phyloP scores from a whole-genome alignment of 2,113 vertebrate genomes.

The Verasper variegatus region DNA sequence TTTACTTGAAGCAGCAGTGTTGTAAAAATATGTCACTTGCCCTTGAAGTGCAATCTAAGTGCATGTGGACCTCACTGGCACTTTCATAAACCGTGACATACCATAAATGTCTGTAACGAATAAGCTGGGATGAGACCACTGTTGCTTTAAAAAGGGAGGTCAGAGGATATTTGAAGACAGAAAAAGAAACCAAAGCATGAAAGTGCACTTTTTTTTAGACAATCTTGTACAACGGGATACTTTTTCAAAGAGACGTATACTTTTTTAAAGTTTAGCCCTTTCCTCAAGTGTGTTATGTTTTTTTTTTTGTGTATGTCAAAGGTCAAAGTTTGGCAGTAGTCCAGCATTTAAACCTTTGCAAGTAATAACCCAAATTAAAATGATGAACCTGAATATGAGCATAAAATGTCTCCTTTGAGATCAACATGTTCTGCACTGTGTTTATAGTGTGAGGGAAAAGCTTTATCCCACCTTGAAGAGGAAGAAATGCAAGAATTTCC shows the following conservation, averaged over 20 bases:
- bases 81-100: background rate
- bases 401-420: too few species aligned
- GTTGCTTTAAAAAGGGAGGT: background rate
- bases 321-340: too few species aligned
- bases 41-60: constrained; percentile 20
- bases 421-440: background rate
- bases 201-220: background rate
- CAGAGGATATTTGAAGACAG: background rate
- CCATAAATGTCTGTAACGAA: constrained; percentile 6
- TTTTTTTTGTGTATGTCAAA: too few species aligned
- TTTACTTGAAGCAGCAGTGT: background rate
- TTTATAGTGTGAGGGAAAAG: background rate
- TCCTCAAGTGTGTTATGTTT: too few species aligned
- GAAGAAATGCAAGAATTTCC: background rate
- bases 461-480: background rate
- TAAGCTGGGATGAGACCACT: constrained; percentile 1
- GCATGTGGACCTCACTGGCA: constrained; percentile 13
- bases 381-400: too few species aligned
- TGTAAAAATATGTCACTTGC: constrained; percentile 19
- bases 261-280: too few species aligned
- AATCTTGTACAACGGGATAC: background rate
- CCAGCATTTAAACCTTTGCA: too few species aligned
- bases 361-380: too few species aligned
- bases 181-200: background rate
- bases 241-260: background rate